A percentile compares a stretch with the other conserved stretches of the same genome.
phyloP scores from a whole-genome alignment of 2,888 invertebrate species.

The Euspilapteryx auroguttella region DNA sequence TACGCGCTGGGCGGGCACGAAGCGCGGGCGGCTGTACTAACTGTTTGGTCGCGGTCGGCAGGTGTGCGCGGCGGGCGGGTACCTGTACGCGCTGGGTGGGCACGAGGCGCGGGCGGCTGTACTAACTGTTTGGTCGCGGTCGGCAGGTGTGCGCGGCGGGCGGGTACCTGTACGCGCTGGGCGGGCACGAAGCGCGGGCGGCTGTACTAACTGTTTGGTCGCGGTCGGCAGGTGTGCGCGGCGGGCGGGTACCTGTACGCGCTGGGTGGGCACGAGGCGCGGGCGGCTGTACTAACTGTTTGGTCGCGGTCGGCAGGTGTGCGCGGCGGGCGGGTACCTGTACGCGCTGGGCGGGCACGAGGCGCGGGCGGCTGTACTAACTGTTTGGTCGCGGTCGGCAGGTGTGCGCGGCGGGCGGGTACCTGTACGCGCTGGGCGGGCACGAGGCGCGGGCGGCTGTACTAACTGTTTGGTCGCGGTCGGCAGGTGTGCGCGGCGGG shows the following conservation, averaged over 20 bases:
- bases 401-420: constrained; percentile 90
- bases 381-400: constrained; percentile 92
- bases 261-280: constrained; percentile 85
- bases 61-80: constrained; percentile 90
- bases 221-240: constrained; percentile 94
- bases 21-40: too few relatives aligned
- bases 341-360: constrained; percentile 85
- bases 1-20: constrained; percentile 85
- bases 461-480: constrained; percentile 81
- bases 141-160: background rate
- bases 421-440: constrained; percentile 85
- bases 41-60: constrained; percentile 92
- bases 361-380: too few relatives aligned
- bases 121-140: constrained; percentile 81
- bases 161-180: constrained; percentile 72
- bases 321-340: constrained; percentile 30
- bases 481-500: background rate
- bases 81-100: constrained; percentile 85
- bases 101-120: constrained; percentile 83
- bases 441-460: constrained; percentile 83
- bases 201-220: too few relatives aligned
- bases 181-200: too few relatives aligned
- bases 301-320: constrained; percentile 55
- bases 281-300: constrained; percentile 88
- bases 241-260: constrained; percentile 82